Conservation (phyloP, 2,797 vertebrate genomes). For the Prionace glauca region DNA sequence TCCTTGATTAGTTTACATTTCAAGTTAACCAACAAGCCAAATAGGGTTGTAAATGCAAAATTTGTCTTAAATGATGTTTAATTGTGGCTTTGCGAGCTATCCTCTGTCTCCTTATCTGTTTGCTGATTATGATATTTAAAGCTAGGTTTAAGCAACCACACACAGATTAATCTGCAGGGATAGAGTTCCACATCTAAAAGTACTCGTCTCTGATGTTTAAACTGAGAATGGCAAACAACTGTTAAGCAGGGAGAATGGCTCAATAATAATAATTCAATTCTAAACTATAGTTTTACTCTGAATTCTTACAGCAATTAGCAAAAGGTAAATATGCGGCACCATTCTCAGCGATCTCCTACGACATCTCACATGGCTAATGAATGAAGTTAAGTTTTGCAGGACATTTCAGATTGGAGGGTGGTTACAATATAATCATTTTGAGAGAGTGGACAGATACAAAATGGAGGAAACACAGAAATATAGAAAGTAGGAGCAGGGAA, state of each 20-base stretch:
- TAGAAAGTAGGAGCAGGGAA: too few relatives aligned
- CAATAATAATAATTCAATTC: neutral
- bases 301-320: neutral
- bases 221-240: slow-evolving; percentile 10
- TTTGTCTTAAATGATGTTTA: slow-evolving; percentile 38
- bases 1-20: slow-evolving; percentile 22
- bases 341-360: neutral
- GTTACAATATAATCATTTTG: neutral
- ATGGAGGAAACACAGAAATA: neutral
- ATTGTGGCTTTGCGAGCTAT: slow-evolving; percentile 28
- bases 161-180: slow-evolving; percentile 36
- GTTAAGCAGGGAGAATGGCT: neutral
- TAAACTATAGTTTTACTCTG: neutral
- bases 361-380: neutral
- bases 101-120: slow-evolving; percentile 39
- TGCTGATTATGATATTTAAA: slow-evolving; percentile 40
- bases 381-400: neutral
- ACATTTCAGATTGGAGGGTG: neutral
- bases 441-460: neutral
- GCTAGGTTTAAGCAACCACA: slow-evolving; percentile 38
- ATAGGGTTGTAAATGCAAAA: slow-evolving; percentile 27
- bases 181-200: neutral
- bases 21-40: slow-evolving; percentile 6
- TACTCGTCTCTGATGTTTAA: neutral
- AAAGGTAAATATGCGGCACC: neutral